Conservation (phyloP, 2,113 vertebrate species). For the Melanocharis versteri region DNA sequence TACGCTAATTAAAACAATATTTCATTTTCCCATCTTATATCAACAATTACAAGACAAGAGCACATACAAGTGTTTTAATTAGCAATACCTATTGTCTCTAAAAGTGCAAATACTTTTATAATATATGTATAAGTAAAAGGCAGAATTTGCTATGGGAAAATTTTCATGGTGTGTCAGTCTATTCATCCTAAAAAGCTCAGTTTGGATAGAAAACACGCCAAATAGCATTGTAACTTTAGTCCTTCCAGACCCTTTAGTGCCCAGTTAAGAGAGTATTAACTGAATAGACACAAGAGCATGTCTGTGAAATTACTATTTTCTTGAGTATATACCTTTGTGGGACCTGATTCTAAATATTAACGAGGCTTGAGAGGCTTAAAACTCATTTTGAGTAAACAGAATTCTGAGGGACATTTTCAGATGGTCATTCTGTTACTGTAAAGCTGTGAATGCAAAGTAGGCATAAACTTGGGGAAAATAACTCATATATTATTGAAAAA, state of each 20-base stretch:
- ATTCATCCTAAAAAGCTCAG: neutral
- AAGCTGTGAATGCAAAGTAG: neutral
- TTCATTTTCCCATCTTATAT: neutral
- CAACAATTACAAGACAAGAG: neutral
- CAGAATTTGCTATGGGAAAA: neutral
- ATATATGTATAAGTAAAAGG: neutral
- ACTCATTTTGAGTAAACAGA: neutral
- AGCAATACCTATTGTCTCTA: neutral
- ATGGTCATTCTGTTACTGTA: neutral
- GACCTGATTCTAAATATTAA: neutral
- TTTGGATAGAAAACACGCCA: neutral
- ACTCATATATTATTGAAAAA: neutral
- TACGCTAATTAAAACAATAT: neutral
- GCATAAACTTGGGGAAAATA: neutral
- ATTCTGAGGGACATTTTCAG: neutral
- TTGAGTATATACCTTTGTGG: neutral
- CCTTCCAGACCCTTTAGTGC: neutral
- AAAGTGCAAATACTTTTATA: neutral
- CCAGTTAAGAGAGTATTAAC: neutral
- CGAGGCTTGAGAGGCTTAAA: neutral
- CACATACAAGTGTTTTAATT: neutral
- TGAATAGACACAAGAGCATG: neutral
- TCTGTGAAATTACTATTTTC: neutral
- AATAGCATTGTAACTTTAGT: neutral
- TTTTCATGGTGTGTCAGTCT: neutral